A percentile compares a stretch with the other conserved stretches of the same genome.
phyloP scores from a whole-genome alignment of 1,140 invertebrate species.

The Aethina tumida region DNA sequence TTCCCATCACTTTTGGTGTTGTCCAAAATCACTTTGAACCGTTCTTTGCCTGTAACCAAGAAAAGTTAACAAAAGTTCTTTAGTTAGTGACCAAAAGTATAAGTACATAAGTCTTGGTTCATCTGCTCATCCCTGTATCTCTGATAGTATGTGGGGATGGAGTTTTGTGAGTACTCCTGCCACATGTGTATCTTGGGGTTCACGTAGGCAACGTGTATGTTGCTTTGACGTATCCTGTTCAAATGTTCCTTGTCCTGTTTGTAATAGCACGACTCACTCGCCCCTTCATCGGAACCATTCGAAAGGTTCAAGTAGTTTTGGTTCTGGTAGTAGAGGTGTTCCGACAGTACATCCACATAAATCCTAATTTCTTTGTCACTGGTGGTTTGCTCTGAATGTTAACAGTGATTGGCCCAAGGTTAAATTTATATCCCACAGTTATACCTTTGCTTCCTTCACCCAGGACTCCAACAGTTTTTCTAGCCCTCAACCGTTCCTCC shows the following conservation, averaged over 20 bases:
- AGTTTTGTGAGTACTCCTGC: constrained; percentile 21
- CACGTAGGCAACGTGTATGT: constrained; percentile 20
- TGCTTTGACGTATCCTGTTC: constrained; percentile 6
- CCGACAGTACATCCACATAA: constrained; percentile 14
- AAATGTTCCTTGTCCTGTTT: constrained; percentile 12
- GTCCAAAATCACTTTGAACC: constrained; percentile 19
- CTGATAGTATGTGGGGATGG: constrained; percentile 14
- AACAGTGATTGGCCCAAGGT: neutral
- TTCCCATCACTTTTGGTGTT: constrained; percentile 21
- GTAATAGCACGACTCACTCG: neutral
- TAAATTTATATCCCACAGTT: neutral
- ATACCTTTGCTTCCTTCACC: constrained; percentile 6
- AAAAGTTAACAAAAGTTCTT: constrained; percentile 2
- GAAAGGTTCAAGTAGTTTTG: too few relatives aligned
- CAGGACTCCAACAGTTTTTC: constrained; percentile 6
- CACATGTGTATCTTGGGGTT: constrained; percentile 20
- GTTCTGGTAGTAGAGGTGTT: constrained; percentile 10
- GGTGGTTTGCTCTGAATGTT: neutral
- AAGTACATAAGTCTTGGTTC: constrained; percentile 11
- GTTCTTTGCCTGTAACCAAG: constrained; percentile 15
- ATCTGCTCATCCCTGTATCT: constrained; percentile 8
- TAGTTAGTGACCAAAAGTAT: neutral
- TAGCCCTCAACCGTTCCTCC: constrained; percentile 17
- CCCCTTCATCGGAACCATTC: constrained; percentile 1
- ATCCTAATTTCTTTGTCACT: constrained; percentile 13